These are phyloP conservation scores for Pachypanchax playfairii DNA, from an alignment of 2,113 vertebrate genomes.

Conservation along the genomic window DNA sequence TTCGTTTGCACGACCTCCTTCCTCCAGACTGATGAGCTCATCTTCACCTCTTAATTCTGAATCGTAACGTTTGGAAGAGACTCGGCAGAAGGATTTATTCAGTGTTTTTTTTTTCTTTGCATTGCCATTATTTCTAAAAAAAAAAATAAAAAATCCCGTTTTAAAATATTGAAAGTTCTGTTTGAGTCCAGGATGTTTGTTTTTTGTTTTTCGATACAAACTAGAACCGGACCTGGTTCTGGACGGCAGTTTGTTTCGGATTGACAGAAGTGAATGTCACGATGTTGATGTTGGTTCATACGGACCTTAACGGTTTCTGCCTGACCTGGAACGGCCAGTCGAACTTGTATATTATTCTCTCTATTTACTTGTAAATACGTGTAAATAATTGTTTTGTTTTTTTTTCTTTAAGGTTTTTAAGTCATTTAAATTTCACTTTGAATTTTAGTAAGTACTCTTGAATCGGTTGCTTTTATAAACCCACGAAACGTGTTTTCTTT, in stretches of 20 bases:
- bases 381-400: constrained; percentile 63
- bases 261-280: constrained; percentile 70
- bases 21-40: constrained; percentile 88
- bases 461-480: constrained; percentile 66
- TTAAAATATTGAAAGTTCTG: constrained; percentile 11
- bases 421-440: constrained; percentile 61
- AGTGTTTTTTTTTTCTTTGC: constrained; percentile 31
- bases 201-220: neutral
- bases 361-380: constrained; percentile 72
- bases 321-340: constrained; percentile 59
- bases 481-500: constrained; percentile 63
- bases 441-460: constrained; percentile 68
- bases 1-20: constrained; percentile 97
- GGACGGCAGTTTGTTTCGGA: constrained; percentile 47
- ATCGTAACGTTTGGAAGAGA: constrained; percentile 16
- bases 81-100: constrained; percentile 30
- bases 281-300: constrained; percentile 64
- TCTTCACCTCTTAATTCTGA: neutral
- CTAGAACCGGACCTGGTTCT: constrained; percentile 45
- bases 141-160: constrained; percentile 7
- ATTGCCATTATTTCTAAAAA: constrained; percentile 44
- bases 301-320: constrained; percentile 59
- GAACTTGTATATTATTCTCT: constrained; percentile 67
- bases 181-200: constrained; percentile 52
- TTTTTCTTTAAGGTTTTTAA: constrained; percentile 67